phyloP scores from a whole-genome alignment of 2,113 vertebrate species.

The Trichomycterus rosablanca region DNA sequence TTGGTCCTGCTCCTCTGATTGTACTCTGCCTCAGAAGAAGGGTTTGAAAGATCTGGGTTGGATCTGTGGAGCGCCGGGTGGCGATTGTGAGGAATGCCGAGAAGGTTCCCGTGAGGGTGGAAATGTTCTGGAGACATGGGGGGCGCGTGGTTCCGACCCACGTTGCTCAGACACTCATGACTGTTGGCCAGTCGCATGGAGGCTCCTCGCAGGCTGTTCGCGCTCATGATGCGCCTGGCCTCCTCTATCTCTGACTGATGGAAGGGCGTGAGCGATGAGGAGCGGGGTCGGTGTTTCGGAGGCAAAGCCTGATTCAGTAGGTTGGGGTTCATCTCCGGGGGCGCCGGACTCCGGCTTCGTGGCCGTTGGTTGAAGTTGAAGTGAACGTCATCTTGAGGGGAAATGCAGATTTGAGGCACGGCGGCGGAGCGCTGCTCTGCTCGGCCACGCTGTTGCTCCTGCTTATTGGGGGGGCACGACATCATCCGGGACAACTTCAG shows the following conservation, averaged over 20 bases:
- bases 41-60: too few species aligned
- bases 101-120: neutral
- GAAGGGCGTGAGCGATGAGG: neutral
- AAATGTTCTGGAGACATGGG: too few species aligned
- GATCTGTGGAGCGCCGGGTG: too few species aligned
- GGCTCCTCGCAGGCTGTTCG: neutral
- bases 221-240: neutral
- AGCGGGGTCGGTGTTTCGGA: neutral
- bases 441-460: too few species aligned
- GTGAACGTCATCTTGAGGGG: neutral
- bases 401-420: constrained; percentile 6
- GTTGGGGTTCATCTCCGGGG: too few species aligned
- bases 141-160: too few species aligned
- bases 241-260: neutral
- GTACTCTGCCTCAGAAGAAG: too few species aligned
- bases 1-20: too few species aligned
- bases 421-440: neutral
- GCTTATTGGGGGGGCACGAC: too few species aligned
- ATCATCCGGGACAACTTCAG: too few species aligned
- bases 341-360: neutral
- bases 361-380: too few species aligned
- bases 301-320: too few species aligned
- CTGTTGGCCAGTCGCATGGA: neutral
- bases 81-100: constrained; percentile 1
- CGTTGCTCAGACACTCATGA: neutral